Percentiles rank a stretch among this genome's conserved stretches.
phyloP scores from a whole-genome alignment of 2,888 invertebrate species.

The Hoplodrina blanda region DNA sequence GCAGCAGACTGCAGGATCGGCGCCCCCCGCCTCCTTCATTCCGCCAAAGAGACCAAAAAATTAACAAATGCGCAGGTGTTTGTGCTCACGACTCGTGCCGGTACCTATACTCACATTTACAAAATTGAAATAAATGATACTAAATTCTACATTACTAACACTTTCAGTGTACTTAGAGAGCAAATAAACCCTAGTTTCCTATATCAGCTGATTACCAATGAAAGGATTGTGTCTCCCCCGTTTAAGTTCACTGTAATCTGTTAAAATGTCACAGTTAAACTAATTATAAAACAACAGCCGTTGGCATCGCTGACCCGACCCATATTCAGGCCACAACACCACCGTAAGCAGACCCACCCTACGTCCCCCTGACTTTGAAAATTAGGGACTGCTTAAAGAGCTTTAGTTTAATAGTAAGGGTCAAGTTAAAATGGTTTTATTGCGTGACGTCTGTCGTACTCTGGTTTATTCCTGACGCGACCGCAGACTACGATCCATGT shows the following conservation, averaged over 20 bases:
- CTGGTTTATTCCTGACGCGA: conserved; percentile 65
- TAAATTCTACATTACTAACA: too few relatives aligned
- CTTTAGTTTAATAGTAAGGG: conserved; percentile 26
- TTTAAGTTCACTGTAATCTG: conserved; percentile 27
- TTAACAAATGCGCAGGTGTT: too few relatives aligned
- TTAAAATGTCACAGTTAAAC: conserved; percentile 54
- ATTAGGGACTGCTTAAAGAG: conserved; percentile 5
- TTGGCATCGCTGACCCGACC: conserved; percentile 71
- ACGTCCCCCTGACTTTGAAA: conserved; percentile 7
- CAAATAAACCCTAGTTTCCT: too few relatives aligned
- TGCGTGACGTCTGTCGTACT: conserved; percentile 51
- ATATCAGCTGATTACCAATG: conserved; percentile 16
- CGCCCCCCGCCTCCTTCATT: too few relatives aligned
- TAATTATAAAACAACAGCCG: conserved; percentile 66
- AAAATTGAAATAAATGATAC: too few relatives aligned
- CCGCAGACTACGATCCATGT: conserved; percentile 54
- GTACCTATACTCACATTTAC: too few relatives aligned
- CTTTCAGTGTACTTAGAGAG: too few relatives aligned
- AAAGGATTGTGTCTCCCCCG: conserved; percentile 7
- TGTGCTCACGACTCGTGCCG: too few relatives aligned
- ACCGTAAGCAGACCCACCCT: conserved; percentile 47
- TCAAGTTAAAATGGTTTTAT: conserved; percentile 57
- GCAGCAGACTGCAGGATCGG: too few relatives aligned
- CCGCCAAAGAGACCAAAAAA: too few relatives aligned
- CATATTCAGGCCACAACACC: conserved; percentile 63